Percentiles rank a stretch among this genome's conserved stretches.
Conservation (phyloP, 2,797 vertebrate genomes). For the Pangasius macronema region DNA sequence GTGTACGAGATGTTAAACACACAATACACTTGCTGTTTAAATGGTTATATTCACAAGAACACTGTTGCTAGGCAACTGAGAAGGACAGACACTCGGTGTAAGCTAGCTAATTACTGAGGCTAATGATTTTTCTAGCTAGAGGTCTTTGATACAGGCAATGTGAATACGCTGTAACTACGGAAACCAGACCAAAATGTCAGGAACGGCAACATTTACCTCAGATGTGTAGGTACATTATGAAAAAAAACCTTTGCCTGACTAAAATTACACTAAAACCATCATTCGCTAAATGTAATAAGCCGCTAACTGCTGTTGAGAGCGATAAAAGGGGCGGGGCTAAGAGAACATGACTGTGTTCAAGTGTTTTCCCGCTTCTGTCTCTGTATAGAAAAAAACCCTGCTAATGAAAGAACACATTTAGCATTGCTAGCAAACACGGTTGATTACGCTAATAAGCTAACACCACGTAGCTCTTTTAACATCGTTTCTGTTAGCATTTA, state of each 20-base stretch:
- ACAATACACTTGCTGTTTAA: neutral
- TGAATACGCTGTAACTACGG: neutral
- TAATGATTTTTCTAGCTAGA: slow-evolving; percentile 9
- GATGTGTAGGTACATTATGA: neutral
- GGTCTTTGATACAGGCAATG: neutral
- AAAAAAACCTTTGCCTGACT: neutral
- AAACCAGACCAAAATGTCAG: neutral
- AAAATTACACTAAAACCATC: neutral
- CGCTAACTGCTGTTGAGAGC: neutral
- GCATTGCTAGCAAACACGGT: neutral
- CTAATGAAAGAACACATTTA: neutral
- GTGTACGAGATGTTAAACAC: neutral
- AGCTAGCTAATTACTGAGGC: neutral
- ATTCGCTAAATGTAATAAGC: neutral
- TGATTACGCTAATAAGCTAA: neutral
- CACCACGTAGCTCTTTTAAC: neutral
- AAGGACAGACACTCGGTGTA: neutral
- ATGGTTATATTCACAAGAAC: neutral
- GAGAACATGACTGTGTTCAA: too few relatives aligned
- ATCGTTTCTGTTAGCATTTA: too few relatives aligned
- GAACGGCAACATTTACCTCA: neutral
- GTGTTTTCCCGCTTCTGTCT: too few relatives aligned
- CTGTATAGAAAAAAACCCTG: too few relatives aligned
- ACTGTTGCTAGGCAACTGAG: neutral
- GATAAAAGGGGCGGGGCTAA: too few relatives aligned